Evolutionary conservation across 2,888 invertebrate species (phyloP).

Genomic region (Macaria liturata): DNA sequence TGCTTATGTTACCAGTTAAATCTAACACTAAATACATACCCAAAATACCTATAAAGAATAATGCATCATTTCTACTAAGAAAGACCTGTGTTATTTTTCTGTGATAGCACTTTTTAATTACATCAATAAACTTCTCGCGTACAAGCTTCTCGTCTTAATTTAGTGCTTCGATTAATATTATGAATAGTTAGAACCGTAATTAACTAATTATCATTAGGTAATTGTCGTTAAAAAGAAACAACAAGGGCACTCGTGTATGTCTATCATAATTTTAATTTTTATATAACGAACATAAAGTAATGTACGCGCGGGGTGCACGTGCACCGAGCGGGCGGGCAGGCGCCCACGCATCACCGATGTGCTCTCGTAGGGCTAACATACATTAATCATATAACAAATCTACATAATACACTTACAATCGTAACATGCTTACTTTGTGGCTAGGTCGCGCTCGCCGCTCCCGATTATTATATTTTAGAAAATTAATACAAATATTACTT

Average conservation of each 20-base stretch:
- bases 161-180: slow-evolving; percentile 75
- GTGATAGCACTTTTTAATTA: slow-evolving; percentile 77
- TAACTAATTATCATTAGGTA: slow-evolving; percentile 84
- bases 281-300: slow-evolving; percentile 77
- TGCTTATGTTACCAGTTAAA: slow-evolving; percentile 82
- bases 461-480: slow-evolving; percentile 78
- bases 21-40: slow-evolving; percentile 83
- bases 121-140: slow-evolving; percentile 72
- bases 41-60: slow-evolving; percentile 84
- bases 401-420: slow-evolving; percentile 81
- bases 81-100: slow-evolving; percentile 73
- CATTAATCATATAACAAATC: slow-evolving; percentile 76
- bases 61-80: slow-evolving; percentile 81
- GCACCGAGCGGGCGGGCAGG: no score
- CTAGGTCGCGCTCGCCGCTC: slow-evolving; percentile 73
- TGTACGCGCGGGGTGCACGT: slow-evolving; percentile 32
- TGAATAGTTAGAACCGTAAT: slow-evolving; percentile 84
- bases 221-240: slow-evolving; percentile 68
- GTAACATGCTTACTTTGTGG: slow-evolving; percentile 75
- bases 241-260: slow-evolving; percentile 78
- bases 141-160: slow-evolving; percentile 80
- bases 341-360: slow-evolving; percentile 14
- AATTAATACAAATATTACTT: slow-evolving; percentile 73
- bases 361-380: slow-evolving; percentile 65
- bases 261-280: slow-evolving; percentile 83